Percentiles rank a stretch among this genome's conserved stretches.
Evolutionary conservation across 2,113 vertebrate species (phyloP).

Genomic region (Cercocebus atys): DNA sequence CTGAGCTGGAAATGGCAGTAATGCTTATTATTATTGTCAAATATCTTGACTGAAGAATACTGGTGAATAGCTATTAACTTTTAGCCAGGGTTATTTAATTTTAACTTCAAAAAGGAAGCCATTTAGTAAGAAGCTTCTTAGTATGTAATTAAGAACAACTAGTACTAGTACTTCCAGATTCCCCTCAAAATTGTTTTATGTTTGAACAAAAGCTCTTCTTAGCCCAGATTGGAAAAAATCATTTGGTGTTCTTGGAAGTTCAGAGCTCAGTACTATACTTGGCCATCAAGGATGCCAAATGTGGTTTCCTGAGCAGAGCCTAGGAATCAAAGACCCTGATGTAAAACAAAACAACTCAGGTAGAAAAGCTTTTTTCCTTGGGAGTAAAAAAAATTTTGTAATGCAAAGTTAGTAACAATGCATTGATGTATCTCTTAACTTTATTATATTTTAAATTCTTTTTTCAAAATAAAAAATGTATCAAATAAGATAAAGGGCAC

Average conservation of each 20-base stretch:
- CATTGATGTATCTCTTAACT: slow-evolving; percentile 1
- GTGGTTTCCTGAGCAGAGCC: background rate
- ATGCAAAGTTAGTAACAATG: background rate
- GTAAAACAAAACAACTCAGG: background rate
- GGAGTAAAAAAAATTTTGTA: background rate
- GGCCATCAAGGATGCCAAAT: background rate
- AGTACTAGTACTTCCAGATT: background rate
- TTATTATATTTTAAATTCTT: slow-evolving; percentile 7
- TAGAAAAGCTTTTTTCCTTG: background rate
- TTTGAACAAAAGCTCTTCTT: background rate
- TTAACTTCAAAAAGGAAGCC: background rate
- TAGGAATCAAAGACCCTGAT: background rate
- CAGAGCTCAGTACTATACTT: background rate
- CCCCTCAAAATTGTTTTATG: background rate
- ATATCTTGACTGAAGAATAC: background rate
- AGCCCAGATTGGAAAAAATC: background rate
- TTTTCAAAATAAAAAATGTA: slow-evolving; percentile 18
- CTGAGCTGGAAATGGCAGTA: background rate
- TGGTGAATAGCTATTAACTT: background rate
- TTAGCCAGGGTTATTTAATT: slow-evolving; percentile 12
- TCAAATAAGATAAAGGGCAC: background rate
- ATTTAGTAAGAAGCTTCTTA: background rate
- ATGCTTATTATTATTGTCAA: background rate
- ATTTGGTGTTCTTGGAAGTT: background rate
- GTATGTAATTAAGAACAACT: background rate